Conservation (phyloP, 1,140 invertebrate genomes). For the Sweltsa coloradensis region DNA sequence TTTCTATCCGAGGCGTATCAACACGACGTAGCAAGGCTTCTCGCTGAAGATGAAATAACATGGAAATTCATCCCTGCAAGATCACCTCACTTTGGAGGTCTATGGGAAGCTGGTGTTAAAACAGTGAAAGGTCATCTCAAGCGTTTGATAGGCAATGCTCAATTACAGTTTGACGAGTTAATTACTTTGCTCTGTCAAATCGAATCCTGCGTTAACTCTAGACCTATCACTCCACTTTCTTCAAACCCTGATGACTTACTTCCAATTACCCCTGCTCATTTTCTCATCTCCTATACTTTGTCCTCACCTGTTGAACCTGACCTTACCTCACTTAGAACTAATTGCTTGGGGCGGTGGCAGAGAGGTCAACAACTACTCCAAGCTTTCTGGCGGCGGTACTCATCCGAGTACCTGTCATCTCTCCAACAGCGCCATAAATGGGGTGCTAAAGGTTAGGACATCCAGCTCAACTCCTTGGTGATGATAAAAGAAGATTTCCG, state of each 20-base stretch:
- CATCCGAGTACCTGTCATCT: no score
- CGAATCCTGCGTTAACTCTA: conserved; percentile 26
- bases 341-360: no score
- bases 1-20: neutral
- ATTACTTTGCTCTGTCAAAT: conserved; percentile 22
- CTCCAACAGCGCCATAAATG: no score
- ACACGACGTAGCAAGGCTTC: neutral
- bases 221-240: conserved; percentile 18
- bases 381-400: no score
- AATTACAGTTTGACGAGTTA: conserved; percentile 19
- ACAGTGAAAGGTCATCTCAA: neutral
- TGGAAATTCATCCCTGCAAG: conserved; percentile 22
- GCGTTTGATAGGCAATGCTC: neutral
- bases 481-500: no score
- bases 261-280: conserved; percentile 24
- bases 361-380: no score
- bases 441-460: no score
- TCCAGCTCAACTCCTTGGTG: no score
- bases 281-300: no score
- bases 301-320: no score
- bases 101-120: conserved; percentile 22
- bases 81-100: conserved; percentile 21
- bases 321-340: no score
- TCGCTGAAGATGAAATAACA: conserved; percentile 8
- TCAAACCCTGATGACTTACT: conserved; percentile 16